Percentiles rank a stretch among this genome's conserved stretches.
phyloP scores from a whole-genome alignment of 2,797 vertebrate genomes.

The Poeciliopsis gracilis region DNA sequence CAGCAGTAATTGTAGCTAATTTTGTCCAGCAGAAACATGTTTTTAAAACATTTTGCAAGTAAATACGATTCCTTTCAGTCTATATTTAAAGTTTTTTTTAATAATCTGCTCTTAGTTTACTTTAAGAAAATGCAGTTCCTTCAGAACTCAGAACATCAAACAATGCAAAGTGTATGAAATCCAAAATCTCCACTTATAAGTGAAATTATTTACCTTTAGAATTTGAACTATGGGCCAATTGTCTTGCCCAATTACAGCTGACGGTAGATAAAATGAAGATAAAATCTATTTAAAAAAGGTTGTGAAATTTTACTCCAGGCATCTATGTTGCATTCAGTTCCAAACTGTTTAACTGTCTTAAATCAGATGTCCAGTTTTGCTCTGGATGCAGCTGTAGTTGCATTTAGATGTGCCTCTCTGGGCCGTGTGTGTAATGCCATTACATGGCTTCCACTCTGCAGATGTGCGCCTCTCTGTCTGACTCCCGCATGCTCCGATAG shows the following conservation, averaged over 20 bases:
- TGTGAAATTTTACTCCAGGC: slow-evolving; percentile 1
- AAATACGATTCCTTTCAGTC: neutral
- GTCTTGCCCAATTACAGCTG: neutral
- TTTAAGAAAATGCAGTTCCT: neutral
- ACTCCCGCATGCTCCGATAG: slow-evolving; percentile 38
- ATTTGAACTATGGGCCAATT: neutral
- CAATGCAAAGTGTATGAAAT: neutral
- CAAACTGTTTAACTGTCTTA: slow-evolving; percentile 17
- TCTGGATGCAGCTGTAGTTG: slow-evolving; percentile 78
- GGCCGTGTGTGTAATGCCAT: slow-evolving; percentile 71
- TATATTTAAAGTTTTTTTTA: neutral
- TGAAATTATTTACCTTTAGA: neutral
- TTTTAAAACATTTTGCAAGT: neutral
- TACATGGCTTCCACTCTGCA: slow-evolving; percentile 79
- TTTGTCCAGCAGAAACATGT: neutral
- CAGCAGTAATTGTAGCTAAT: neutral
- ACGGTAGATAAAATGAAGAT: neutral
- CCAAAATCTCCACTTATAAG: neutral
- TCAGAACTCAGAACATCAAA: neutral
- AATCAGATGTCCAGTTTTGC: slow-evolving; percentile 39
- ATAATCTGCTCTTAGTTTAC: neutral
- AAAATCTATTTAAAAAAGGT: neutral
- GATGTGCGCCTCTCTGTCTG: slow-evolving; percentile 69
- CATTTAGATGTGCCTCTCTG: slow-evolving; percentile 54
- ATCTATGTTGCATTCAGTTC: slow-evolving; percentile 8